Conservation (phyloP, 2,113 vertebrate genomes). For the Numenius arquata region DNA sequence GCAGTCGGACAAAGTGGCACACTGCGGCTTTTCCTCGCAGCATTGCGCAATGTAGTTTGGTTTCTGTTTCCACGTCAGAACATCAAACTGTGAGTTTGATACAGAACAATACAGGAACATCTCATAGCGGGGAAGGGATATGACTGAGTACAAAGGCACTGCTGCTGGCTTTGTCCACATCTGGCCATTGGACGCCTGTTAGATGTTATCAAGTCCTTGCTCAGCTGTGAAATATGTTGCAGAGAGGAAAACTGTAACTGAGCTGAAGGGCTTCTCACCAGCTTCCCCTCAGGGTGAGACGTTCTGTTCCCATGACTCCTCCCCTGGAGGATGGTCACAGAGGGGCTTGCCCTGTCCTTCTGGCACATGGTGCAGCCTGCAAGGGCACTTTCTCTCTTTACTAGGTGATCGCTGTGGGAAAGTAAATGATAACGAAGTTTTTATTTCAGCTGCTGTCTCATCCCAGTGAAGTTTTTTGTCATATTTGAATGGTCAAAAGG, state of each 20-base stretch:
- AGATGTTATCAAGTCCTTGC: not conserved
- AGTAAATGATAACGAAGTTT: not conserved
- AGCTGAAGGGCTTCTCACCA: not conserved
- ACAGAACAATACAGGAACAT: not conserved
- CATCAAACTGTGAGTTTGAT: not conserved
- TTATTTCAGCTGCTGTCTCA: not conserved
- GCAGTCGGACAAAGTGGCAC: not conserved
- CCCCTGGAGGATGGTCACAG: accelerated
- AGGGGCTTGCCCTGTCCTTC: not conserved
- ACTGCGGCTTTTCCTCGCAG: not conserved
- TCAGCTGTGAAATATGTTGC: not conserved
- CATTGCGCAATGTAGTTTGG: not conserved
- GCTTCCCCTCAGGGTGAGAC: not conserved
- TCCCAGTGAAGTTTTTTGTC: not conserved
- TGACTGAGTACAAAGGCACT: no score
- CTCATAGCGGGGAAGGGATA: not conserved
- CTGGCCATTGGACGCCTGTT: accelerated
- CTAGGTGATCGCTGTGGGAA: not conserved
- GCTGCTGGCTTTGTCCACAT: not conserved
- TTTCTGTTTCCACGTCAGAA: not conserved
- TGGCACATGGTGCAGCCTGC: not conserved
- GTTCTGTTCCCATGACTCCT: not conserved
- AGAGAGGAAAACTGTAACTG: not conserved
- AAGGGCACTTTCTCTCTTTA: not conserved
- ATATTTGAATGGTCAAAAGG: not conserved